phyloP scores from a whole-genome alignment of 2,797 vertebrate species.

The Brachyalestes nurse region DNA sequence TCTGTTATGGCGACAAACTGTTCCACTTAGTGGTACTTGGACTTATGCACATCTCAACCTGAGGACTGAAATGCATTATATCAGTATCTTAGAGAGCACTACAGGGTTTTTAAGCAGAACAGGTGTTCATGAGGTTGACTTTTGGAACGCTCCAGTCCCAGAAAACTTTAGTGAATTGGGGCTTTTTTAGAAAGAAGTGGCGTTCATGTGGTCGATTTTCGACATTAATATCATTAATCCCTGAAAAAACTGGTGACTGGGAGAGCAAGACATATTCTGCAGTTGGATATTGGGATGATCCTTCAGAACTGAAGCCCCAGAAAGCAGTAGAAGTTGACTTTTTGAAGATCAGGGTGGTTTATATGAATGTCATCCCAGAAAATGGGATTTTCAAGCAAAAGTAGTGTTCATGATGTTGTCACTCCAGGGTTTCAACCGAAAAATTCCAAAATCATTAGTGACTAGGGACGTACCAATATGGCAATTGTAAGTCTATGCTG shows the following conservation, averaged over 20 bases:
- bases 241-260: too few relatives aligned
- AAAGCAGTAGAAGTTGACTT: neutral
- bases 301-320: too few relatives aligned
- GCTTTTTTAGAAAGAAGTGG: too few relatives aligned
- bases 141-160: neutral
- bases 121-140: neutral
- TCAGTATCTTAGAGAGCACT: neutral
- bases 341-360: neutral
- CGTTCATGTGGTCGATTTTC: neutral
- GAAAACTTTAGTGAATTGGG: neutral
- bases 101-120: neutral
- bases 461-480: neutral
- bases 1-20: constrained; percentile 50
- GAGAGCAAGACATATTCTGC: too few relatives aligned
- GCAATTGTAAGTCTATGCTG: too few relatives aligned
- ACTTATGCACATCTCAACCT: neutral
- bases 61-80: neutral
- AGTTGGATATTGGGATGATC: too few relatives aligned
- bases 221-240: too few relatives aligned
- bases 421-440: neutral
- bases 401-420: neutral
- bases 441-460: neutral
- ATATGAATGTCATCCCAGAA: neutral
- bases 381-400: neutral
- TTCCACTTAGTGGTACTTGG: constrained; percentile 24